Percentiles rank a stretch among this genome's conserved stretches.
Conservation (phyloP, 2,113 vertebrate species). For the Dascyllus trimaculatus region DNA sequence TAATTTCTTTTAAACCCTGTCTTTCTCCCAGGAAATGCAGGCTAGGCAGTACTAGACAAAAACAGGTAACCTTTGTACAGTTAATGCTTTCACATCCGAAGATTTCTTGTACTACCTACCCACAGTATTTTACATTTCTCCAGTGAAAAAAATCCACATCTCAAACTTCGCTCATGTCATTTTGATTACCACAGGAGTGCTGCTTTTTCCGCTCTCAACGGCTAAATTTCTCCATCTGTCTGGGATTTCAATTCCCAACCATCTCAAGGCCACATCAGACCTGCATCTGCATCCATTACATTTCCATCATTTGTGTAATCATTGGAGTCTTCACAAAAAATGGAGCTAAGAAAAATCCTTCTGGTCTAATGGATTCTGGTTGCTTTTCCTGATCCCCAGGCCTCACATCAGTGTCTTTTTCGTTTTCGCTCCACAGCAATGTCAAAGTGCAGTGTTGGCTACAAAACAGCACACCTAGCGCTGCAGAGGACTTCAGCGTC, state of each 20-base stretch:
- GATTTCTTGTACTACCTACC: not conserved
- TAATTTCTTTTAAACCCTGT: not conserved
- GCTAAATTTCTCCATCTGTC: constrained; percentile 17
- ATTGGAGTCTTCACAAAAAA: not conserved
- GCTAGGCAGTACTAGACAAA: not conserved
- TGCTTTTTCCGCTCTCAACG: not conserved
- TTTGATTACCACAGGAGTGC: not conserved
- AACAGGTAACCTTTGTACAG: not conserved
- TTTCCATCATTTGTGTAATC: constrained; percentile 7
- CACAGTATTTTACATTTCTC: not conserved
- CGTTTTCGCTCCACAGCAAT: not conserved
- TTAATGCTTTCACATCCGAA: not conserved
- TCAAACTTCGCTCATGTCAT: not conserved
- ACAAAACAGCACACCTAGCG: not conserved
- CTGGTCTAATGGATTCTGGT: not conserved
- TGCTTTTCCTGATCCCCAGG: not conserved
- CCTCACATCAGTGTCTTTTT: not conserved
- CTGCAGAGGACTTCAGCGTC: constrained; percentile 27
- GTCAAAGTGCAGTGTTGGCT: not conserved
- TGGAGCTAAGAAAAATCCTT: not conserved
- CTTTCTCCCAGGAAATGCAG: not conserved
- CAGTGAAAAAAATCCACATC: not conserved
- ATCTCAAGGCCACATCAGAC: not conserved
- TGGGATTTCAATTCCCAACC: constrained; percentile 20
- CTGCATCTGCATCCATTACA: not conserved